Evolutionary conservation across 23 tunicate genomes (phyloP), one percentile per base, ranked within the genome.

Genomic region (Halocynthia aurantium): DNA sequence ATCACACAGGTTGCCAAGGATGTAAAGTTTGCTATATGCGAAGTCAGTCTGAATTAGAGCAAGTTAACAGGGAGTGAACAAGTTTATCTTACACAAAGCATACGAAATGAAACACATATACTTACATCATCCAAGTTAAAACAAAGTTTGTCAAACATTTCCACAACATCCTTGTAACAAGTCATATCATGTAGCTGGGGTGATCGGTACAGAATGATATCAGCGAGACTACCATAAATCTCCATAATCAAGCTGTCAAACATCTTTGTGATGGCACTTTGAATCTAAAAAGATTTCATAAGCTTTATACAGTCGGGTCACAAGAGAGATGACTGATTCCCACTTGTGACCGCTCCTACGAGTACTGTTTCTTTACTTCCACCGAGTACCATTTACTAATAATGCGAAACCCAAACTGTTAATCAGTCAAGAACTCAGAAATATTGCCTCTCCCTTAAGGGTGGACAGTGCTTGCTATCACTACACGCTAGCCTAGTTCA

Each of bases 1-100:
- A 57, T 89, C 88, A 62, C 96, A 89, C 9, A 89, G 82, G 54
- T 89, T 89, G 31, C 82, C 96, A 61, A 89, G 66, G 19, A 89
- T 81, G 40, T 62, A 89, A 53, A 89, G 79, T 58, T 84, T 87
- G 53, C 96, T 82, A 79, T 84, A 84, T 5, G 85, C 96, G 78
- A 77, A 89, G 22, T 89, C 96, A 52, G 53, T 58, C 85, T 89
- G 76, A 51, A 50, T 8, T 52, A 74, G 53, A 82, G 75, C 78
- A 61, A 60, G 8, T 51, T 19, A 50, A 49, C 5, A 40, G 60
- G 4, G 52, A 15, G 15, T 50, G 19, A 73, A 31, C 44, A 31
- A 31, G 44, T 31, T 31, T 31, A 31, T 31, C 4, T 31, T 4
- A 31, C 4, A 4, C 44, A 31, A 0, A 31, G 2, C 44, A 31